Evolutionary conservation across 2,888 invertebrate genomes (phyloP).

Genomic region (Criorhina ranunculi): DNA sequence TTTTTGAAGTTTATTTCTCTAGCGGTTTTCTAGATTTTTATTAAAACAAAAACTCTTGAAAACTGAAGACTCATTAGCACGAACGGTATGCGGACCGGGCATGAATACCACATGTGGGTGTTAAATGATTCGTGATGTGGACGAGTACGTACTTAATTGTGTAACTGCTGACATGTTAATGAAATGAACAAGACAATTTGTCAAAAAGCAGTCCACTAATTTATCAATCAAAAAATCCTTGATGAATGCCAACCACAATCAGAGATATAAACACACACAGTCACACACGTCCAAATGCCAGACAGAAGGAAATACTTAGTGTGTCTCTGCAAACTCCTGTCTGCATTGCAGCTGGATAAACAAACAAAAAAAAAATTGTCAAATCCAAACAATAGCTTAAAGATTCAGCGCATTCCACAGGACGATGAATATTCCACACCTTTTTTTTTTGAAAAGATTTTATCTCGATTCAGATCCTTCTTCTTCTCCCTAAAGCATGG

Average conservation of each 20-base stretch:
- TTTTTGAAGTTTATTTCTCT: constrained; percentile 1
- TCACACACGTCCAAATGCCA: constrained; percentile 13
- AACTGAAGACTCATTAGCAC: constrained; percentile 17
- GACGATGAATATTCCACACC: constrained; percentile 60
- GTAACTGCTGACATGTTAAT: constrained; percentile 1
- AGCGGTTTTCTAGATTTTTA: neutral
- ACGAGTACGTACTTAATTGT: neutral
- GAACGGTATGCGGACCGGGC: neutral
- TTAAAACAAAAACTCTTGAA: constrained; percentile 8
- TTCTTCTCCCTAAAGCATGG: constrained; percentile 43
- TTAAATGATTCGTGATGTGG: constrained; percentile 17
- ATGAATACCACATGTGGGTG: constrained; percentile 19
- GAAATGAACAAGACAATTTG: neutral
- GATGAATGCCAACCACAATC: constrained; percentile 32
- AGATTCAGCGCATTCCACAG: constrained; percentile 62
- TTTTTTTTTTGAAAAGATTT: constrained; percentile 54
- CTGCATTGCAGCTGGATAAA: constrained; percentile 78
- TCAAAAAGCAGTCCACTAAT: constrained; percentile 17
- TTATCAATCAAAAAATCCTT: constrained; percentile 31
- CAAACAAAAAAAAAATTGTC: constrained; percentile 67
- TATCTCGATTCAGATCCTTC: constrained; percentile 59
- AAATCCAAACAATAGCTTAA: constrained; percentile 56
- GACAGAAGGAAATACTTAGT: constrained; percentile 33
- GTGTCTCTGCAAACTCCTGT: constrained; percentile 28
- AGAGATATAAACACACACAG: too few relatives aligned